These are phyloP conservation scores for Pangasius mekongensis DNA, from an alignment of 2,797 vertebrate genomes.

Conservation along the genomic window DNA sequence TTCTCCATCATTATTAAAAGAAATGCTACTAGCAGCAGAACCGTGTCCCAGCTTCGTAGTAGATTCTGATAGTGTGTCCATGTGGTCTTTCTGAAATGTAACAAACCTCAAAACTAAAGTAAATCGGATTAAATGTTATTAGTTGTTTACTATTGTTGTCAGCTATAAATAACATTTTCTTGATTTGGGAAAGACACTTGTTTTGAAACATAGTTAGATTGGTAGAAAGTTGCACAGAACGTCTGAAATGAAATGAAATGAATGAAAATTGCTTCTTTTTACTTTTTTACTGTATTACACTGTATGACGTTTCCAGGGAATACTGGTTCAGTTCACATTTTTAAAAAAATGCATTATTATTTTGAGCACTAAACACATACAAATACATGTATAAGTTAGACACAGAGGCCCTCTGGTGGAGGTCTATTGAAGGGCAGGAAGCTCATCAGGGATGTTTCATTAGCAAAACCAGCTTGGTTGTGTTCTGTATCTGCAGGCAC, in stretches of 20 bases:
- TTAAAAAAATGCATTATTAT: not conserved
- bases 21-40: not conserved
- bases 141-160: not conserved
- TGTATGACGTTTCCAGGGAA: not conserved
- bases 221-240: not conserved
- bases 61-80: not conserved
- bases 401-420: slow-evolving; percentile 31
- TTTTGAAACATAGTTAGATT: not conserved
- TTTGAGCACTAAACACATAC: not conserved
- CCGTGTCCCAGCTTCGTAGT: not conserved
- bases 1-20: not conserved
- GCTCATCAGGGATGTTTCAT: not conserved
- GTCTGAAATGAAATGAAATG: too few relatives aligned
- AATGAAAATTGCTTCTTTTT: not conserved
- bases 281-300: not conserved
- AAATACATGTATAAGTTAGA: not conserved
- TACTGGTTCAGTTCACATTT: not conserved
- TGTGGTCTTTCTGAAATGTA: not conserved
- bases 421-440: not conserved
- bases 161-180: not conserved
- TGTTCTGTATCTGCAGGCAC: slow-evolving; percentile 56
- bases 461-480: not conserved
- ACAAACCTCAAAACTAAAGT: not conserved
- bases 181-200: not conserved
- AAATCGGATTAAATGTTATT: not conserved